These are phyloP conservation scores for Lasioglossum pauxillum DNA, from an alignment of 2,888 invertebrate genomes.

Conservation along the genomic window DNA sequence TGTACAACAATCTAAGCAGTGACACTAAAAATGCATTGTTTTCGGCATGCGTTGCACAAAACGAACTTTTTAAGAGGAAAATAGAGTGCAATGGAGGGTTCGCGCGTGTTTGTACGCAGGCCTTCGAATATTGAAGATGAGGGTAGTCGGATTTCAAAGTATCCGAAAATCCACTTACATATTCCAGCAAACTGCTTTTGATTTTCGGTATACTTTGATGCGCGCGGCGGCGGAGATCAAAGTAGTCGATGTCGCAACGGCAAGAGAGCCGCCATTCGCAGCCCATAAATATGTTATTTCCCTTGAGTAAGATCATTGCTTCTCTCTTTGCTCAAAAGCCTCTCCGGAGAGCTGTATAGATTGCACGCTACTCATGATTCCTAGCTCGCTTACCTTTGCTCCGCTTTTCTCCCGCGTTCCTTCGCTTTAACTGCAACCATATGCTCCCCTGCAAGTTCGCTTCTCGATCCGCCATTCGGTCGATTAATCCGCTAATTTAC, in stretches of 20 bases:
- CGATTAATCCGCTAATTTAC: conserved; percentile 21
- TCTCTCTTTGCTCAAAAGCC: conserved; percentile 34
- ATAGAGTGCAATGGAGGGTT: not conserved
- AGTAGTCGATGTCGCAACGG: conserved; percentile 19
- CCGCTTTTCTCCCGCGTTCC: conserved; percentile 7
- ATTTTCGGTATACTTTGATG: conserved; percentile 32
- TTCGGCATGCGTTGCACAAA: not conserved
- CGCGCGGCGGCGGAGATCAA: conserved; percentile 21
- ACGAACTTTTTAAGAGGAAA: not conserved
- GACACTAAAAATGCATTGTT: not conserved
- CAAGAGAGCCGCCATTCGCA: conserved; percentile 43
- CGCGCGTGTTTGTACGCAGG: not conserved
- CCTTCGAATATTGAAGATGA: not conserved
- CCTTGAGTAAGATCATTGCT: conserved; percentile 50
- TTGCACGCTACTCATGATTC: conserved; percentile 52
- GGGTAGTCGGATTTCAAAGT: not conserved
- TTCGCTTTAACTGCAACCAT: not conserved
- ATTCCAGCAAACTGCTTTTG: conserved; percentile 15
- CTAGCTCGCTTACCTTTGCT: conserved; percentile 24
- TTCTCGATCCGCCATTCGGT: conserved; percentile 3
- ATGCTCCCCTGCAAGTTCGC: not conserved
- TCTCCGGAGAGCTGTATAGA: conserved; percentile 33
- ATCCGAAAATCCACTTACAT: conserved; percentile 20
- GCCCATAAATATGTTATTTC: conserved; percentile 57
- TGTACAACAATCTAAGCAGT: not conserved